A percentile compares a stretch with the other conserved stretches of the same genome.
Conservation (phyloP, 2,888 invertebrate species). For the Actias luna region DNA sequence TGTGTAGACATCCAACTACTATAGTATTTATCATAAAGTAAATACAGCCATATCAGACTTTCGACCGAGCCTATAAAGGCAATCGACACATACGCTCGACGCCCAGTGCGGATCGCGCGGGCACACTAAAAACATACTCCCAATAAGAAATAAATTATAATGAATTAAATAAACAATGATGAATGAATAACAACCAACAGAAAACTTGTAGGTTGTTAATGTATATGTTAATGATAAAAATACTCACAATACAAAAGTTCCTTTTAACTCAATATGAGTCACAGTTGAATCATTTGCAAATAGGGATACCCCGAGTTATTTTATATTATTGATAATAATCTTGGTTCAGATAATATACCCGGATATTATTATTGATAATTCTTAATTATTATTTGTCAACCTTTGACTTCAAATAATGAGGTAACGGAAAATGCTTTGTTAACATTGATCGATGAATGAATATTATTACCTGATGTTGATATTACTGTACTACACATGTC, state of each 20-base stretch:
- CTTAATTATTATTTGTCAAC: not conserved
- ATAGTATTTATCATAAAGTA: slow-evolving; percentile 33
- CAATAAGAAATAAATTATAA: not conserved
- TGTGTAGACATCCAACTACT: slow-evolving; percentile 26
- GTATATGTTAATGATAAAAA: slow-evolving; percentile 2
- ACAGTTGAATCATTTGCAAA: slow-evolving; percentile 7
- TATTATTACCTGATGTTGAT: not conserved
- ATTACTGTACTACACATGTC: not conserved
- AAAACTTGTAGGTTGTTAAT: not conserved
- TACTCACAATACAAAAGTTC: slow-evolving; percentile 1
- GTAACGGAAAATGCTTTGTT: not conserved
- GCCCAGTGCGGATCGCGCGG: slow-evolving; percentile 79
- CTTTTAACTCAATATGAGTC: slow-evolving; percentile 4
- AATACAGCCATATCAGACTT: slow-evolving; percentile 35
- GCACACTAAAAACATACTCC: slow-evolving; percentile 57
- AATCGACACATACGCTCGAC: slow-evolving; percentile 26
- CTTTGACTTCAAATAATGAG: slow-evolving; percentile 1
- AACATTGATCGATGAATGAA: not conserved
- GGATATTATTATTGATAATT: not conserved
- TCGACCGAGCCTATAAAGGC: slow-evolving; percentile 59
- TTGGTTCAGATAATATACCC: slow-evolving; percentile 1
- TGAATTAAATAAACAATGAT: not conserved
- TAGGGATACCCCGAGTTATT: slow-evolving; percentile 10
- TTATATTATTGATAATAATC: not conserved
- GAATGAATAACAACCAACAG: slow-evolving; percentile 3